Conservation (phyloP, 2,888 invertebrate species). For the Limenitis arthemis region DNA sequence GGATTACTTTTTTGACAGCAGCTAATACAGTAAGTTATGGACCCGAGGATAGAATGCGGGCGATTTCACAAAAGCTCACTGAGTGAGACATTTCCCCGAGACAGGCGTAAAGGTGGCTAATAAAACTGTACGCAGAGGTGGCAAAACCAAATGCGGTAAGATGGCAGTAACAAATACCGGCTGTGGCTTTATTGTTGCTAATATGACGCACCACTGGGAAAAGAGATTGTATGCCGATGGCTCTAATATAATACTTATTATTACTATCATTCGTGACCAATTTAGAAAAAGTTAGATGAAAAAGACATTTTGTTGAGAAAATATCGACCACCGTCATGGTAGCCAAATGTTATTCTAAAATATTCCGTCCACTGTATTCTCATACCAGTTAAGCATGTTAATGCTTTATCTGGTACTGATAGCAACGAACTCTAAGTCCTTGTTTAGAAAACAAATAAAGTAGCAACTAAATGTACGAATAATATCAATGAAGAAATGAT, state of each 20-base stretch:
- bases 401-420: too few relatives aligned
- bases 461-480: too few relatives aligned
- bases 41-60: slow-evolving; percentile 50
- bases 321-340: too few relatives aligned
- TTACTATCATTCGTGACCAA: not conserved
- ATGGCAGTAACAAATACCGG: slow-evolving; percentile 21
- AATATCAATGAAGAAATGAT: too few relatives aligned
- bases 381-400: too few relatives aligned
- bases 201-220: slow-evolving; percentile 12
- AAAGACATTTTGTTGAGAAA: too few relatives aligned
- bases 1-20: slow-evolving; percentile 37
- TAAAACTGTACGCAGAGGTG: slow-evolving; percentile 55
- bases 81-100: slow-evolving; percentile 56
- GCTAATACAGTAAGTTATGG: slow-evolving; percentile 49
- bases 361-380: too few relatives aligned
- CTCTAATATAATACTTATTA: not conserved
- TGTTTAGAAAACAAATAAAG: too few relatives aligned
- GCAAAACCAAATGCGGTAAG: slow-evolving; percentile 42
- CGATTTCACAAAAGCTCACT: slow-evolving; percentile 58
- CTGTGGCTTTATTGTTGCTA: slow-evolving; percentile 21
- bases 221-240: slow-evolving; percentile 6
- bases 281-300: too few relatives aligned
- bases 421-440: too few relatives aligned
- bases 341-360: too few relatives aligned
- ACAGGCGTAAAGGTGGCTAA: slow-evolving; percentile 54